Evolutionary conservation across 2,113 vertebrate genomes (phyloP), one percentile per base, ranked within the genome.

Genomic region (Pterophyllum scalare): DNA sequence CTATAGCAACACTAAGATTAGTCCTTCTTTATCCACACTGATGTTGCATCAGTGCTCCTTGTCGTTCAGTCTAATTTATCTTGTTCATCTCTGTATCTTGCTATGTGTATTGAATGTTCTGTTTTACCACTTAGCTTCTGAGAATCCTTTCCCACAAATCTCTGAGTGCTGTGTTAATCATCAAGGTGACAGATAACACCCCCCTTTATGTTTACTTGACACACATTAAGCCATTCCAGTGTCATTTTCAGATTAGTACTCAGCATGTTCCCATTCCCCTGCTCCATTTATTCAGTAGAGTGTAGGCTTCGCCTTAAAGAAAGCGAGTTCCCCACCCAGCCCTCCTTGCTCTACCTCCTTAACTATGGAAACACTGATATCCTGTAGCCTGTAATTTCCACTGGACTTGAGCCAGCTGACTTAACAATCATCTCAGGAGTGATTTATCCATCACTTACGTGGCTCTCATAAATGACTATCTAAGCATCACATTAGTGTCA

Each of bases 191-290:
- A 67, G 40, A 54, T 80, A 82, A 90, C 31, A 38, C 80, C 80
- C 38, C 59, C 31, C 52, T 40, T 74, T 85, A 52, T 91, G 33
- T 85, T 80, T 78, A 89, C 85, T 78, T 91, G 22, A 90, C 76
- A 84, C 82, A 90, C 81, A 80, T 80, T 12, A 82, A 70, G 59
- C 22, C 14, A 62, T 70, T 10, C 79, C 65, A 6, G 80, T 77
- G 81, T 91, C 80, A 92, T 92, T 93, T 93, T 90, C 76, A 89
- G 92, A 92, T 92, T 91, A 91, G 58, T 17, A 67, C 80, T 67
- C n/a, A n/a, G 35, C 46, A 38, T 77, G 75, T 84, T 81, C 79
- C 60, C 64, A 84, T 61, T 75, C 62, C 24, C 59, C 33, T 14
- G 46, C 59, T 60, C 22, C 35, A 9, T 67, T 67, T 56, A 67